These are phyloP conservation scores for Tachystola acroxantha DNA, from an alignment of 2,888 invertebrate species.

Conservation along the genomic window DNA sequence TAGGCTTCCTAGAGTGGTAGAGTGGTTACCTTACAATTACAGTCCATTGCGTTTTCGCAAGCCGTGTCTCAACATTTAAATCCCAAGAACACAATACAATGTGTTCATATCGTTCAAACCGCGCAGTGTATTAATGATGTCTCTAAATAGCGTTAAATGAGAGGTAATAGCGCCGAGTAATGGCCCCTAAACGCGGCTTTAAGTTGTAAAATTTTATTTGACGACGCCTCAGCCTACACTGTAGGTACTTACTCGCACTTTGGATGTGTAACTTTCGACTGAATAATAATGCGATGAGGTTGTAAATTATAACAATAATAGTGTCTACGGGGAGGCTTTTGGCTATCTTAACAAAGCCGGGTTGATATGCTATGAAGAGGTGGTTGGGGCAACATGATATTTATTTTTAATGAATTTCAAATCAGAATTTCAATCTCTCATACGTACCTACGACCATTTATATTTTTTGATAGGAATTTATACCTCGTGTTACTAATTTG, in stretches of 20 bases:
- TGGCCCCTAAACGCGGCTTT: conserved; percentile 28
- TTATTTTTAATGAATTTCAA: too few relatives aligned
- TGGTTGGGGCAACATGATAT: too few relatives aligned
- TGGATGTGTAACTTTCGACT: conserved; percentile 12
- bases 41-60: too few relatives aligned
- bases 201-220: conserved; percentile 36
- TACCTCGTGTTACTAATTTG: too few relatives aligned
- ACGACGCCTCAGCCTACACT: conserved; percentile 30
- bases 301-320: not conserved
- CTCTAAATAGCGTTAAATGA: conserved; percentile 31
- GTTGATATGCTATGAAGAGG: too few relatives aligned
- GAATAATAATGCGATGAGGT: conserved; percentile 1
- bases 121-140: conserved; percentile 20
- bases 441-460: too few relatives aligned
- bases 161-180: conserved; percentile 30
- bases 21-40: too few relatives aligned
- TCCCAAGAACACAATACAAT: conserved; percentile 14
- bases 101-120: conserved; percentile 15
- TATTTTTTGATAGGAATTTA: too few relatives aligned
- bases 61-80: not conserved
- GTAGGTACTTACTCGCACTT: too few relatives aligned
- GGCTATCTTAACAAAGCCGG: not conserved
- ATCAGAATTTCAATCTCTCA: too few relatives aligned
- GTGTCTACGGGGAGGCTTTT: not conserved
- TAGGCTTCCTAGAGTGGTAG: too few relatives aligned